These are phyloP conservation scores for Salticus scenicus DNA, from an alignment of 2,888 invertebrate genomes.

Conservation along the genomic window DNA sequence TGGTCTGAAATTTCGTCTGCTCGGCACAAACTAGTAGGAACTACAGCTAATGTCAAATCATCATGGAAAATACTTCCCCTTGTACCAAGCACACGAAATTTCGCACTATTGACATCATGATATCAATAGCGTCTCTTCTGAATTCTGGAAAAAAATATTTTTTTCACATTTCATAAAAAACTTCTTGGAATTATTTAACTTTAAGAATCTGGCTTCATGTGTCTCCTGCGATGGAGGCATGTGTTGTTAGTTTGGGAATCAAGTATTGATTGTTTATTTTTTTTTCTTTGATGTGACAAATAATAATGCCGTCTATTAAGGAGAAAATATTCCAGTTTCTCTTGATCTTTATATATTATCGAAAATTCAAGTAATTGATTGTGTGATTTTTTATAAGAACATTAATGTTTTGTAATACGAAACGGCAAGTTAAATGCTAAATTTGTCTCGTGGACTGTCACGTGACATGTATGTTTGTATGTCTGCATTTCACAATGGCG, in stretches of 20 bases:
- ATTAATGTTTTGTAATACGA: conserved; percentile 45
- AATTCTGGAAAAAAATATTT: no score
- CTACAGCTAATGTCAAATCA: no score
- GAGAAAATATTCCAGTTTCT: background rate
- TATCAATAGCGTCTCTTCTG: no score
- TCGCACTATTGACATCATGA: no score
- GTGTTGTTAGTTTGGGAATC: conserved; percentile 18
- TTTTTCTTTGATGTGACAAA: background rate
- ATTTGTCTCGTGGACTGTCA: conserved; percentile 70
- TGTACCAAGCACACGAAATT: no score
- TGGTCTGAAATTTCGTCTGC: no score
- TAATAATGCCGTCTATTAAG: background rate
- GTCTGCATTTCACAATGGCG: conserved; percentile 62
- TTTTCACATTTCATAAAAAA: no score
- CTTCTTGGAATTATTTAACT: background rate
- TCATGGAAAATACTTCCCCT: no score
- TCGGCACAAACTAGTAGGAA: no score
- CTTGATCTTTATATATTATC: background rate
- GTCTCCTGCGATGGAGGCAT: conserved; percentile 44
- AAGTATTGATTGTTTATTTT: conserved; percentile 7
- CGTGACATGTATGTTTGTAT: conserved; percentile 68
- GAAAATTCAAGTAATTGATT: background rate
- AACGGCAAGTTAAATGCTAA: conserved; percentile 48
- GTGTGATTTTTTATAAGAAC: background rate
- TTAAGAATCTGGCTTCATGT: conserved; percentile 39